phyloP scores from a whole-genome alignment of 92 coral and sea anemone species.

The Phymanthus crucifer region DNA sequence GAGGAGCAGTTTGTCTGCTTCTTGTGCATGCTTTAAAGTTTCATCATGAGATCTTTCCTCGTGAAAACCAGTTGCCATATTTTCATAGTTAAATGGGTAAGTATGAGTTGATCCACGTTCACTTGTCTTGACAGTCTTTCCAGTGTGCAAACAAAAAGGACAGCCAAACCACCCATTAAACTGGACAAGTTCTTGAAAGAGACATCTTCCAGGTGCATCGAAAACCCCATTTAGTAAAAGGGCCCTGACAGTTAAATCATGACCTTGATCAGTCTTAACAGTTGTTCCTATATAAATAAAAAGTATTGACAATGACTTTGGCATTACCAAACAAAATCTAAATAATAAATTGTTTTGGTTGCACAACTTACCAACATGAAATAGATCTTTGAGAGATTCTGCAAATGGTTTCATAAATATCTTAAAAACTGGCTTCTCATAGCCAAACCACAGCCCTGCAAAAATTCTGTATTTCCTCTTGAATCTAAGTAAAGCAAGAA shows the following conservation, averaged over 20 bases:
- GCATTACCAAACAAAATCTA: background rate
- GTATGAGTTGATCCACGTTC: conserved; percentile 48
- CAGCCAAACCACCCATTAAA: conserved; percentile 35
- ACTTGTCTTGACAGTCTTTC: conserved; percentile 54
- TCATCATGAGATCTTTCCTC: conserved; percentile 30
- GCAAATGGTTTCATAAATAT: conserved; percentile 39
- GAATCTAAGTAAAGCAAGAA: background rate
- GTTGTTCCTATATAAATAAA: conserved; percentile 8
- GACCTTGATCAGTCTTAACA: conserved; percentile 6
- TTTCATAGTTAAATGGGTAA: conserved; percentile 53
- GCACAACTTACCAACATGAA: conserved; percentile 17
- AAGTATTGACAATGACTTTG: background rate
- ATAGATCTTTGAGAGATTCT: conserved; percentile 19
- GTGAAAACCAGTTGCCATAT: conserved; percentile 24
- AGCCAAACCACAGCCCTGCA: conserved; percentile 22
- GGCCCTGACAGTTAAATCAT: conserved; percentile 21
- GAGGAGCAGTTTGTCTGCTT: conserved; percentile 25
- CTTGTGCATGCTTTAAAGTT: conserved; percentile 42
- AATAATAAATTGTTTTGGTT: background rate
- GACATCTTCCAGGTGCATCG: conserved; percentile 66
- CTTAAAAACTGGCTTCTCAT: conserved; percentile 29
- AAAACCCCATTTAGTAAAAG: conserved; percentile 47
- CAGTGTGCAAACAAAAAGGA: conserved; percentile 45
- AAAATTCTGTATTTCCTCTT: background rate
- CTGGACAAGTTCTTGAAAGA: conserved; percentile 7